Percentiles rank a stretch among this genome's conserved stretches.
Evolutionary conservation across 1,140 invertebrate genomes (phyloP).

Genomic region (Drosophila triauraria): DNA sequence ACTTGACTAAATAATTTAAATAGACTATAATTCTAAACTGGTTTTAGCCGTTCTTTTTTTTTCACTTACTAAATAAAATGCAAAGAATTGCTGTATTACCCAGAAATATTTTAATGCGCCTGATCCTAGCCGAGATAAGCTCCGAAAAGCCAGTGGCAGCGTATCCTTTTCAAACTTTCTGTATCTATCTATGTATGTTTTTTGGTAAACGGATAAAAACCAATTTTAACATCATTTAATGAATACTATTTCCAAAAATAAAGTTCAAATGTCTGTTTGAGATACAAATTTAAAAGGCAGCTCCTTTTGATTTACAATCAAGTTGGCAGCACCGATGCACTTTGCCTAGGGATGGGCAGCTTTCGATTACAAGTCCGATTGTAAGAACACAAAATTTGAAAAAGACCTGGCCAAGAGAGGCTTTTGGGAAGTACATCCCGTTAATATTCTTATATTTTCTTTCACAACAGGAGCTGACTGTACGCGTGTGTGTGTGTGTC

Average conservation of each 20-base stretch:
- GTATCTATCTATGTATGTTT: not conserved
- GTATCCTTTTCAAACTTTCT: conserved; percentile 9
- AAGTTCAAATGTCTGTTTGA: not conserved
- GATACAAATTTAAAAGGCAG: conserved; percentile 3
- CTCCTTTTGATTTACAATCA: conserved; percentile 4
- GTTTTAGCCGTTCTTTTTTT: conserved; percentile 51
- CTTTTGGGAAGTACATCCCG: not conserved
- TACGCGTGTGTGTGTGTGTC: conserved; percentile 22
- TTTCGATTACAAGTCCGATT: not conserved
- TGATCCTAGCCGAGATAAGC: conserved; percentile 18
- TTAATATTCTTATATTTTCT: conserved; percentile 3
- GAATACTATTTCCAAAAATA: conserved; percentile 3
- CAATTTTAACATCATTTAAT: conserved; percentile 1
- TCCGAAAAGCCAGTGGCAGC: not conserved
- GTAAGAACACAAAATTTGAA: conserved; percentile 11
- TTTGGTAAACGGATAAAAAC: not conserved
- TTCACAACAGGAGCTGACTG: conserved; percentile 9
- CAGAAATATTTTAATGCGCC: conserved; percentile 46
- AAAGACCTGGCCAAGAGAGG: conserved; percentile 13
- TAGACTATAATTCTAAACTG: conserved; percentile 57
- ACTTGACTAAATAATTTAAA: conserved; percentile 69
- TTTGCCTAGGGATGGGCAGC: conserved; percentile 4
- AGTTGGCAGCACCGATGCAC: conserved; percentile 10
- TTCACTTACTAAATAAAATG: conserved; percentile 77
- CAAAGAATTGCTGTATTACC: conserved; percentile 51